These are phyloP conservation scores for Cettia cetti DNA, from an alignment of 2,113 vertebrate genomes.

Conservation along the genomic window DNA sequence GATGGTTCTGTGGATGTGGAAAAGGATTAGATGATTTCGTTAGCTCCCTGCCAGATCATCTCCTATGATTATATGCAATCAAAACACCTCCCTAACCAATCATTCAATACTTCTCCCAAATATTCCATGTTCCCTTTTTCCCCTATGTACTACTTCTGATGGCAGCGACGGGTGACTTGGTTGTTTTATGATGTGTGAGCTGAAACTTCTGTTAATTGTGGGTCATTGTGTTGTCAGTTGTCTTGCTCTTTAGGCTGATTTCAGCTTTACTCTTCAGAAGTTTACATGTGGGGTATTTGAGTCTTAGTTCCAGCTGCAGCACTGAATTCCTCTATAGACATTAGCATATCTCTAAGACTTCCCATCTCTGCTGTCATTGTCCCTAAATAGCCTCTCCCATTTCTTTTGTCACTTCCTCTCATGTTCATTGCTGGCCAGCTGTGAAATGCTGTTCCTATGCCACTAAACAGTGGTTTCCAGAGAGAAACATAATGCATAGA, in stretches of 20 bases:
- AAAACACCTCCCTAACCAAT: background rate
- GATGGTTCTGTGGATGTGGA: background rate
- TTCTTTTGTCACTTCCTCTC: background rate
- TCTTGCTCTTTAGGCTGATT: background rate
- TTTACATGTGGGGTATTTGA: background rate
- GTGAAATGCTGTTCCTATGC: background rate
- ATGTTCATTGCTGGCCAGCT: background rate
- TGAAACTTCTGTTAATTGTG: background rate
- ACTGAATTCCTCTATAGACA: background rate
- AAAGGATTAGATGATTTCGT: background rate
- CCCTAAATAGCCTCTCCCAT: background rate
- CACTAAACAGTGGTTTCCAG: background rate
- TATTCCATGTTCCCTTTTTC: rapidly evolving
- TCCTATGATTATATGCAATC: background rate
- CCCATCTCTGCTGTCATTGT: background rate
- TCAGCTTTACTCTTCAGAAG: background rate
- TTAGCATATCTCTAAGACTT: background rate
- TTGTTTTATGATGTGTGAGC: background rate
- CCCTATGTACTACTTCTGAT: background rate
- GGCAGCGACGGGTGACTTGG: background rate
- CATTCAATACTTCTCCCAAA: background rate
- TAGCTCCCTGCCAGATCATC: background rate
- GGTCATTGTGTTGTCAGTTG: background rate
- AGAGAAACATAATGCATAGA: background rate
- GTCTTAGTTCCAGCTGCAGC: background rate